Evolutionary conservation across 2,797 vertebrate genomes (phyloP).

Genomic region (Artibeus jamaicensis): DNA sequence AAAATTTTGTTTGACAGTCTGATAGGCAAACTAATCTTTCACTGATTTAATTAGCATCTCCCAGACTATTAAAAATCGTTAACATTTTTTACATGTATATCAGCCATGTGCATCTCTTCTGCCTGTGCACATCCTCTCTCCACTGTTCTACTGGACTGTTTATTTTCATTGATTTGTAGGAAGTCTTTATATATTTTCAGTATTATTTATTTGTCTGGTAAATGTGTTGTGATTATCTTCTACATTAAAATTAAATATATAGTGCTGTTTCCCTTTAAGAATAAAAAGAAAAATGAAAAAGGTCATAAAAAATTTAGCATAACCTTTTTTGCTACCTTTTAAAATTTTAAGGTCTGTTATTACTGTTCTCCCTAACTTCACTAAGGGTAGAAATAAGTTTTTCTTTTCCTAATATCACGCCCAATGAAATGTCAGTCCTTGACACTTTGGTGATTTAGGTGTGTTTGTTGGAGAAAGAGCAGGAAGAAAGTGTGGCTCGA

Average conservation of each 20-base stretch:
- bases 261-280: not conserved
- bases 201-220: not conserved
- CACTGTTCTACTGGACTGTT: no score
- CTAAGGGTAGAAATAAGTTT: not conserved
- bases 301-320: not conserved
- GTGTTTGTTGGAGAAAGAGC: constrained; percentile 47
- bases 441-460: constrained; percentile 47
- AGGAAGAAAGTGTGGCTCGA: constrained; percentile 24
- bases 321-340: constrained; percentile 30
- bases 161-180: not conserved
- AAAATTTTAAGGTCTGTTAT: constrained; percentile 42
- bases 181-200: not conserved
- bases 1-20: not conserved
- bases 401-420: constrained; percentile 24
- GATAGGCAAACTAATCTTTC: not conserved
- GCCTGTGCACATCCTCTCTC: not conserved
- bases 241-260: constrained; percentile 20
- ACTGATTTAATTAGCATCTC: not conserved
- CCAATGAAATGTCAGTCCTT: constrained; percentile 56
- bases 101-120: not conserved
- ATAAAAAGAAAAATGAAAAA: not conserved
- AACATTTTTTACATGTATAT: not conserved
- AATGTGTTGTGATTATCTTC: not conserved
- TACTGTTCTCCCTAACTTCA: constrained; percentile 20
- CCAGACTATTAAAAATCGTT: not conserved